A percentile compares a stretch with the other conserved stretches of the same genome.
These are phyloP conservation scores for Ploceus nigricollis DNA, from an alignment of 2,113 vertebrate species.

Conservation along the genomic window DNA sequence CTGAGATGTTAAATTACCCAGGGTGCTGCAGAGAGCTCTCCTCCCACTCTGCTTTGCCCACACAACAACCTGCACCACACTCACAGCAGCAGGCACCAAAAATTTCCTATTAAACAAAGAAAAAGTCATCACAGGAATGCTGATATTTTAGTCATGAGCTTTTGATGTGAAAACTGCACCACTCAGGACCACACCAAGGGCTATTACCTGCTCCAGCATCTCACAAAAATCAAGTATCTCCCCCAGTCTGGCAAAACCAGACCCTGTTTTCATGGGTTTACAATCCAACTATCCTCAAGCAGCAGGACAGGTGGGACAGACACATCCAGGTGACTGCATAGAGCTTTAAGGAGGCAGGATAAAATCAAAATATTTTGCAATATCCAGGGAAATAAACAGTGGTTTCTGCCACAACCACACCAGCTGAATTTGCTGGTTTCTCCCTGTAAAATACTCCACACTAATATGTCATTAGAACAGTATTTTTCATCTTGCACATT, in stretches of 20 bases:
- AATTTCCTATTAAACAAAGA: neutral
- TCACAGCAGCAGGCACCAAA: neutral
- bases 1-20: neutral
- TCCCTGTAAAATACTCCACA: neutral
- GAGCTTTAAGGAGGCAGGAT: neutral
- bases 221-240: neutral
- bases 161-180: neutral
- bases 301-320: neutral
- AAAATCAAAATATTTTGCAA: neutral
- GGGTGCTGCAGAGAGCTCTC: neutral
- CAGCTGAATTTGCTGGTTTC: rapidly evolving
- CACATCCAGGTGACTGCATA: neutral
- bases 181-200: neutral
- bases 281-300: neutral
- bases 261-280: neutral
- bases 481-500: neutral
- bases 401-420: neutral
- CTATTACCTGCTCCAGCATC: neutral
- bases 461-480: neutral
- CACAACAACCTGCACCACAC: neutral
- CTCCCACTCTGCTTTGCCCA: neutral
- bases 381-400: neutral
- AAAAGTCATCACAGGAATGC: neutral
- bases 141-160: neutral
- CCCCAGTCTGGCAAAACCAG: neutral